Evolutionary conservation across 1,140 invertebrate species (phyloP).

Genomic region (Drosophila albomicans): DNA sequence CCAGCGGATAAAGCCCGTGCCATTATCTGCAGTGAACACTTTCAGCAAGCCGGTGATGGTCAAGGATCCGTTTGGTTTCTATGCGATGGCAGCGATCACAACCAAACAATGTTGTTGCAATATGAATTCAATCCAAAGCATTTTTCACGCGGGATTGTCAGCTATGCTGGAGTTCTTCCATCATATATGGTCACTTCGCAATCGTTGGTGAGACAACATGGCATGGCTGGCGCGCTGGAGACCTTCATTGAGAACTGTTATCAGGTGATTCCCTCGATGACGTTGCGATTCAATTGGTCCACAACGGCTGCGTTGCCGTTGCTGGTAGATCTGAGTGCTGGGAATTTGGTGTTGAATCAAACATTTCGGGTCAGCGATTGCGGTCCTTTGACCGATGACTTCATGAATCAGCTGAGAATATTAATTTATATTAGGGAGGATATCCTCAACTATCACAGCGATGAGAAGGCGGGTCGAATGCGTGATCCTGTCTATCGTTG

Average conservation of each 20-base stretch:
- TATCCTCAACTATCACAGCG: slow-evolving; percentile 62
- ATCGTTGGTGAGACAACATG: slow-evolving; percentile 51
- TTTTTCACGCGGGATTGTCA: slow-evolving; percentile 68
- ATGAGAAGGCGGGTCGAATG: slow-evolving; percentile 29
- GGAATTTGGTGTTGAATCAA: slow-evolving; percentile 68
- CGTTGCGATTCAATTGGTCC: slow-evolving; percentile 59
- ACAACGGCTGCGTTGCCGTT: slow-evolving; percentile 47
- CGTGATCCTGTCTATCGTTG: slow-evolving; percentile 69
- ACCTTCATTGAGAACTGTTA: slow-evolving; percentile 77
- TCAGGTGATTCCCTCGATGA: slow-evolving; percentile 69
- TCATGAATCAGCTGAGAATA: slow-evolving; percentile 76
- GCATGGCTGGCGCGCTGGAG: slow-evolving; percentile 27
- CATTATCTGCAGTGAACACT: slow-evolving; percentile 60
- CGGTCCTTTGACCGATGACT: slow-evolving; percentile 61
- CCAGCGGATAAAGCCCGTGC: slow-evolving; percentile 53
- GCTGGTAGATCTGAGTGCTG: slow-evolving; percentile 61
- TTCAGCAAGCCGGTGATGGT: slow-evolving; percentile 54
- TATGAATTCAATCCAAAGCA: slow-evolving; percentile 62
- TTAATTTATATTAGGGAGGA: slow-evolving; percentile 76
- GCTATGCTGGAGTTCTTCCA: slow-evolving; percentile 62
- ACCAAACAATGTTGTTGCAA: slow-evolving; percentile 64
- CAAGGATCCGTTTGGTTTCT: slow-evolving; percentile 77
- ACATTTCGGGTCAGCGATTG: slow-evolving; percentile 67
- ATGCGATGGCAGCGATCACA: slow-evolving; percentile 65
- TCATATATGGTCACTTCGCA: slow-evolving; percentile 58